These are phyloP conservation scores for Rutilus rutilus DNA, from an alignment of 2,113 vertebrate genomes.

Conservation along the genomic window DNA sequence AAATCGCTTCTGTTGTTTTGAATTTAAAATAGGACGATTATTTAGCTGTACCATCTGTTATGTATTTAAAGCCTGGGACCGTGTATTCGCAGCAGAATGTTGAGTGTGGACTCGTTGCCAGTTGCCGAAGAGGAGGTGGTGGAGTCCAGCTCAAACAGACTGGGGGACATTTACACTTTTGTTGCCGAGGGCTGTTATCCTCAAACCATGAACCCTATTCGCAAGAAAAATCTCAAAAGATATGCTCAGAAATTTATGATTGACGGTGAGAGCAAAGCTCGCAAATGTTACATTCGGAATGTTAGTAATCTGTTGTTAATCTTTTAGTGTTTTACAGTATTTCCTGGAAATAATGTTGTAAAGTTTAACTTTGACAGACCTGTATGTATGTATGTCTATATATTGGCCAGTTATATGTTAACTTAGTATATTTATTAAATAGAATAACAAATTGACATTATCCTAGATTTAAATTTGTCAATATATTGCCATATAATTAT, in stretches of 20 bases:
- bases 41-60: not conserved
- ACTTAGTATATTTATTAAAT: not conserved
- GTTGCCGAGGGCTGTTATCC: slow-evolving; percentile 86
- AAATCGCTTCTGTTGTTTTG: not conserved
- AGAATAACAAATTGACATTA: no score
- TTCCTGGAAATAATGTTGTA: not conserved
- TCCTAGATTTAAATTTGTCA: no score
- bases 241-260: slow-evolving; percentile 86
- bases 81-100: slow-evolving; percentile 54
- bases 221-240: slow-evolving; percentile 87
- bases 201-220: slow-evolving; percentile 81
- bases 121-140: slow-evolving; percentile 88
- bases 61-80: not conserved
- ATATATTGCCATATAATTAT: not conserved
- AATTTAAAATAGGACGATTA: not conserved
- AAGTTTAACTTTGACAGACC: not conserved
- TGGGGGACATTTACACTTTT: slow-evolving; percentile 85
- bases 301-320: not conserved
- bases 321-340: not conserved
- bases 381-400: not conserved
- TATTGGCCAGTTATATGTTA: no score
- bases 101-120: slow-evolving; percentile 81
- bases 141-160: slow-evolving; percentile 79
- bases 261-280: slow-evolving; percentile 72
- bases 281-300: not conserved